A percentile compares a stretch with the other conserved stretches of the same genome.
Conservation (phyloP, 2,797 vertebrate genomes). For the Urosaurus nigricauda region DNA sequence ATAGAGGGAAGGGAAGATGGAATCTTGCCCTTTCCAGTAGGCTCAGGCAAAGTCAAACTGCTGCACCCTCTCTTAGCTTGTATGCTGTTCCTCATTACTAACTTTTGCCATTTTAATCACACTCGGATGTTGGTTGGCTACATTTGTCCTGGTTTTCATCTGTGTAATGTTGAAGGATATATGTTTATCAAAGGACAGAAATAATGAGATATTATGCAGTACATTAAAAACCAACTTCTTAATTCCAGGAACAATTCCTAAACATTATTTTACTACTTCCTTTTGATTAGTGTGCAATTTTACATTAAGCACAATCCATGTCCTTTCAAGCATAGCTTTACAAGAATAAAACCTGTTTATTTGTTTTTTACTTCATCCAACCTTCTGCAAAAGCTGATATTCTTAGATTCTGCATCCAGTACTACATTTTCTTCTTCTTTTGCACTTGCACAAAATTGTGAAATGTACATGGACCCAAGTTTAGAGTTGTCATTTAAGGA, state of each 20-base stretch:
- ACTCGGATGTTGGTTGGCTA: too few species aligned
- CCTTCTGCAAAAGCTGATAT: neutral
- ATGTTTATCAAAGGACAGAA: neutral
- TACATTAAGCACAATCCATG: neutral
- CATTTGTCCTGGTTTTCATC: too few species aligned
- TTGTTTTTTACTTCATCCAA: neutral
- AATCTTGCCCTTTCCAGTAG: too few species aligned
- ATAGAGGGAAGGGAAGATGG: too few species aligned
- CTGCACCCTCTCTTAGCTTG: too few species aligned
- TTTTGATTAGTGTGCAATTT: neutral
- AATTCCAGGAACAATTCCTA: neutral
- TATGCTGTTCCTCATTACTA: too few species aligned
- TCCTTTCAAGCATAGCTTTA: neutral
- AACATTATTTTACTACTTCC: neutral
- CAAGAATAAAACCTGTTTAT: neutral
- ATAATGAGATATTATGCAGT: neutral
- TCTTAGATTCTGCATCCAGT: neutral
- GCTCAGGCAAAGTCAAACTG: too few species aligned
- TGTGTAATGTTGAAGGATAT: too few species aligned
- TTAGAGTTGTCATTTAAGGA: neutral
- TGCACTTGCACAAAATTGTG: neutral
- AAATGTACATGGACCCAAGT: neutral
- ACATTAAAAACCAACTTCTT: neutral
- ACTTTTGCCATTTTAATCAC: too few species aligned
- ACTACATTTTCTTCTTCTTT: neutral